Percentiles rank a stretch among this genome's conserved stretches.
These are phyloP conservation scores for Xestia rhomboidea DNA, from an alignment of 2,888 invertebrate genomes.

Conservation along the genomic window DNA sequence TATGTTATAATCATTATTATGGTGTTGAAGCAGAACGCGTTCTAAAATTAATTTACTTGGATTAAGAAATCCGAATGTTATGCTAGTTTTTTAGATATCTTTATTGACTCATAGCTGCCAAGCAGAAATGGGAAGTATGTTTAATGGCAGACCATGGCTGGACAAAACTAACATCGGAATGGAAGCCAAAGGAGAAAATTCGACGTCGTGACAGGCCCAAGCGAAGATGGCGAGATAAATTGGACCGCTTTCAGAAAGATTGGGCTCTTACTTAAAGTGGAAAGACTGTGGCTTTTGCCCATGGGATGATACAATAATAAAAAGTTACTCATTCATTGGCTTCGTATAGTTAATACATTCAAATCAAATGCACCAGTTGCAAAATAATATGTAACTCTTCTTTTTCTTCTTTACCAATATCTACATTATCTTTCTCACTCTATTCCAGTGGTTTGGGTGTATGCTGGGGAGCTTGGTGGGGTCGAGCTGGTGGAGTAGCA, in stretches of 20 bases:
- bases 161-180: not conserved
- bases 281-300: not conserved
- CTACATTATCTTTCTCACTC: not conserved
- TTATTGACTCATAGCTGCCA: not conserved
- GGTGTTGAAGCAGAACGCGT: too few relatives aligned
- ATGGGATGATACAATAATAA: not conserved
- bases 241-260: not conserved
- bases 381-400: not conserved
- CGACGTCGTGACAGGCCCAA: not conserved
- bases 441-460: conserved; percentile 91
- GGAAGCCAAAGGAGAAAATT: not conserved
- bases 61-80: not conserved
- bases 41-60: not conserved
- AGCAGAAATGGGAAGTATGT: not conserved
- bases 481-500: conserved; percentile 92
- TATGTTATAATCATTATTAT: too few relatives aligned
- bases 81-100: not conserved
- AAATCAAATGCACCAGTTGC: not conserved
- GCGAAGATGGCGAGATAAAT: not conserved
- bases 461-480: conserved; percentile 92
- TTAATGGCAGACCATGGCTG: not conserved
- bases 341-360: too few relatives aligned
- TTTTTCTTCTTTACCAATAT: not conserved
- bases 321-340: not conserved
- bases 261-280: not conserved